phyloP scores from a whole-genome alignment of 2,113 vertebrate species.

The Pelusios castaneus region DNA sequence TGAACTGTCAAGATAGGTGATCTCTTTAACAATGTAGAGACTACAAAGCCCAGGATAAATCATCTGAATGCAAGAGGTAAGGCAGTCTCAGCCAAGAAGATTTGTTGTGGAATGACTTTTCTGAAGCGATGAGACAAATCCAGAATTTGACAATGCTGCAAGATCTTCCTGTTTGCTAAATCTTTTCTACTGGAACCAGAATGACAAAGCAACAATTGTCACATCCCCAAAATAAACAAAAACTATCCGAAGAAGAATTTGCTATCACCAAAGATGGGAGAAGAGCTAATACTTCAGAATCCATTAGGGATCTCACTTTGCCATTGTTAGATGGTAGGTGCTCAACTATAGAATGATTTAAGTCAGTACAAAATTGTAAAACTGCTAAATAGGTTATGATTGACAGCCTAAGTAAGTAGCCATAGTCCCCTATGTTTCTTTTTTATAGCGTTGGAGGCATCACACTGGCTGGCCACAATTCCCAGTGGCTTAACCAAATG shows the following conservation, averaged over 20 bases:
- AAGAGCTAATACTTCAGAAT: neutral
- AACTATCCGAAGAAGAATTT: neutral
- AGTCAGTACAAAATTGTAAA: too few species aligned
- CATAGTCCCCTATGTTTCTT: neutral
- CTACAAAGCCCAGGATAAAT: neutral
- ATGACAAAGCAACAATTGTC: slow-evolving; percentile 18
- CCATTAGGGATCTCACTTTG: too few species aligned
- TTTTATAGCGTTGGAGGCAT: neutral
- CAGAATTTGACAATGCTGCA: neutral
- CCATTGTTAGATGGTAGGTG: too few species aligned
- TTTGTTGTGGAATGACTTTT: neutral
- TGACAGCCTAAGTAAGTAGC: neutral
- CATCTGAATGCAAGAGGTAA: neutral
- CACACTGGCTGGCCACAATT: neutral
- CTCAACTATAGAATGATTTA: too few species aligned
- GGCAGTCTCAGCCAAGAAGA: neutral
- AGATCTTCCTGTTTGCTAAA: neutral
- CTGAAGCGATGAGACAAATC: neutral
- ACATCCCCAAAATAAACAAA: neutral
- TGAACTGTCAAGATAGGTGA: neutral
- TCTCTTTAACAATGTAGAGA: neutral
- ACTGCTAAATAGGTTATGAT: too few species aligned
- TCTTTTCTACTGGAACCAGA: slow-evolving; percentile 10
- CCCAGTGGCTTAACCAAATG: neutral
- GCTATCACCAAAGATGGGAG: neutral